Conservation (phyloP, 2,113 vertebrate species). For the Willisornis vidua region DNA sequence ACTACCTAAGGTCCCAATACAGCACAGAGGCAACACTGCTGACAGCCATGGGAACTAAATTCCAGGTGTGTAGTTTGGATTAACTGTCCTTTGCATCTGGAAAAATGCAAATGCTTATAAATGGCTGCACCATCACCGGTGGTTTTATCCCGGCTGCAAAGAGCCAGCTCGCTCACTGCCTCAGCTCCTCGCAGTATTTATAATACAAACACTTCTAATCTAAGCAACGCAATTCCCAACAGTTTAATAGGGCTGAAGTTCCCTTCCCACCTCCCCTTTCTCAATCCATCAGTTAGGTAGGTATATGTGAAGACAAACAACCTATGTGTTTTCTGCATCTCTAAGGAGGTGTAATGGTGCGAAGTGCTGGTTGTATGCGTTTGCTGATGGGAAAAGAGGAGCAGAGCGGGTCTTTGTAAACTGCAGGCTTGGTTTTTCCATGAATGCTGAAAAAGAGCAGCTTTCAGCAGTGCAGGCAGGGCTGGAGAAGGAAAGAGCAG, state of each 20-base stretch:
- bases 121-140: not conserved
- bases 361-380: not conserved
- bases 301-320: conserved; percentile 68
- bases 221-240: conserved; percentile 16
- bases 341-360: conserved; percentile 33
- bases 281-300: conserved; percentile 67
- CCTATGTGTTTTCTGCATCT: conserved; percentile 55
- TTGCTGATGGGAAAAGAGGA: conserved; percentile 12
- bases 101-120: conserved; percentile 14
- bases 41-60: not conserved
- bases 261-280: conserved; percentile 15
- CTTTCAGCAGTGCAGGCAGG: not conserved
- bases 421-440: not conserved
- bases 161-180: not conserved
- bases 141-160: not conserved
- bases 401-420: conserved; percentile 4
- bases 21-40: rapidly evolving
- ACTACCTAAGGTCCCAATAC: not conserved
- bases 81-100: not conserved
- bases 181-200: not conserved
- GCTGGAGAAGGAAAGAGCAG: not conserved
- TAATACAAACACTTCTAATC: conserved; percentile 43
- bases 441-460: not conserved
- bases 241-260: conserved; percentile 53
- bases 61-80: not conserved